Conservation (phyloP, 2,797 vertebrate species). For the Scomberomorus guttatus region DNA sequence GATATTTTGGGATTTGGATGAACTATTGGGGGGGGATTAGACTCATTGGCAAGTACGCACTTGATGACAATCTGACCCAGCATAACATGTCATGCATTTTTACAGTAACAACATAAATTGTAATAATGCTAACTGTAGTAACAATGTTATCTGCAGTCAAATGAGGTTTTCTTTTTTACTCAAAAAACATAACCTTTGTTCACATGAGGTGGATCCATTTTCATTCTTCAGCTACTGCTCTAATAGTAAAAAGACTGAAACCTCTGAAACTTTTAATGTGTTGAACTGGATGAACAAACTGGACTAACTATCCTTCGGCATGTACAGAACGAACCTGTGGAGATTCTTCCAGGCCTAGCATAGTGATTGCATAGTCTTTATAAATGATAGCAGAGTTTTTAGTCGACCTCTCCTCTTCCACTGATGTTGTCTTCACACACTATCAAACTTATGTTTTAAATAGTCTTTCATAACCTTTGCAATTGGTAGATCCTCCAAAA, state of each 20-base stretch:
- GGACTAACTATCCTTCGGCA: conserved; percentile 3
- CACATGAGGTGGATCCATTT: conserved; percentile 18
- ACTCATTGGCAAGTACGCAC: conserved; percentile 6
- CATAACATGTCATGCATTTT: conserved; percentile 17
- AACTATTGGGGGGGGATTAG: neutral
- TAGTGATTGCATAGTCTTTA: conserved; percentile 96
- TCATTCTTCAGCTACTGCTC: conserved; percentile 9
- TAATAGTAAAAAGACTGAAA: conserved; percentile 16
- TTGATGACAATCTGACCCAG: conserved; percentile 19
- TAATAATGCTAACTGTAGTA: conserved; percentile 24
- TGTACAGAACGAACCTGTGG: conserved; percentile 82
- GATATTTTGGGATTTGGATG: neutral
- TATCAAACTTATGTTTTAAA: conserved; percentile 99
- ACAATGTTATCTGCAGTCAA: conserved; percentile 27
- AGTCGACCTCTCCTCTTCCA: conserved; percentile 65
- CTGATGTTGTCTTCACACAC: conserved; percentile 86
- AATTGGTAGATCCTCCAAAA: conserved; percentile 96
- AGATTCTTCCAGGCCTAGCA: conserved; percentile 83
- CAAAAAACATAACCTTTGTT: conserved; percentile 3
- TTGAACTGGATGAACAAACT: conserved; percentile 22
- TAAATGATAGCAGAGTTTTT: conserved; percentile 81
- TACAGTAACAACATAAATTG: conserved; percentile 23
- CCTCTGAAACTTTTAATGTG: neutral
- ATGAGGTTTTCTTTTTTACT: conserved; percentile 28
- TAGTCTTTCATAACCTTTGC: conserved; percentile 99